Conservation (phyloP, 1,140 invertebrate genomes). For the Popillia japonica region DNA sequence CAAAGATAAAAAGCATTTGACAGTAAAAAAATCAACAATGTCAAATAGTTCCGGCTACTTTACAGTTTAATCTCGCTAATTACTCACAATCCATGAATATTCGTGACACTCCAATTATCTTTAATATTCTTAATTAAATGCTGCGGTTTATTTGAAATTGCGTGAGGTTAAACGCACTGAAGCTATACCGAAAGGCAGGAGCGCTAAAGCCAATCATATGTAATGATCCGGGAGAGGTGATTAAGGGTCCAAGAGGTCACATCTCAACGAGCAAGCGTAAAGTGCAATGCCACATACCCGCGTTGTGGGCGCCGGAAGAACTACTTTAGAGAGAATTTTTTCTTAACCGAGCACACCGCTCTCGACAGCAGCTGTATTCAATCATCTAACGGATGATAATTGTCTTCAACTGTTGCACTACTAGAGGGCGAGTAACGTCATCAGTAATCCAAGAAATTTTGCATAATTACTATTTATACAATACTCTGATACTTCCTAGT, state of each 20-base stretch:
- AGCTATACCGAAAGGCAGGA: background rate
- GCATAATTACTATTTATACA: conserved; percentile 28
- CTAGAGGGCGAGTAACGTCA: background rate
- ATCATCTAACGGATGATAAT: background rate
- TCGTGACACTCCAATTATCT: background rate
- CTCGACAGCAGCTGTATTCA: background rate
- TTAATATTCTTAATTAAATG: background rate
- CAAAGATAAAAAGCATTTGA: too few species aligned
- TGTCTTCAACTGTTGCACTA: conserved; percentile 16
- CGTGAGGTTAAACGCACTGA: background rate
- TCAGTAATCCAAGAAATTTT: background rate
- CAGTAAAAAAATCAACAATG: too few species aligned
- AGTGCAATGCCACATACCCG: conserved; percentile 21
- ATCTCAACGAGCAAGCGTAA: conserved; percentile 19
- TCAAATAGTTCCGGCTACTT: too few species aligned
- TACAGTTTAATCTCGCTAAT: background rate
- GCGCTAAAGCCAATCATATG: conserved; percentile 4
- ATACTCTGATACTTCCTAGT: background rate
- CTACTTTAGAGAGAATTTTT: conserved; percentile 24
- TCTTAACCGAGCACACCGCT: background rate
- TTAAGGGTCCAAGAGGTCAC: conserved; percentile 18
- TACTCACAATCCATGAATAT: background rate
- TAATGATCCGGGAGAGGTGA: conserved; percentile 20
- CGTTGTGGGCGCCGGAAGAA: conserved; percentile 29
- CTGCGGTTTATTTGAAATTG: conserved; percentile 2